Conservation (phyloP, 2,888 invertebrate genomes). For the Phalangium opilio region DNA sequence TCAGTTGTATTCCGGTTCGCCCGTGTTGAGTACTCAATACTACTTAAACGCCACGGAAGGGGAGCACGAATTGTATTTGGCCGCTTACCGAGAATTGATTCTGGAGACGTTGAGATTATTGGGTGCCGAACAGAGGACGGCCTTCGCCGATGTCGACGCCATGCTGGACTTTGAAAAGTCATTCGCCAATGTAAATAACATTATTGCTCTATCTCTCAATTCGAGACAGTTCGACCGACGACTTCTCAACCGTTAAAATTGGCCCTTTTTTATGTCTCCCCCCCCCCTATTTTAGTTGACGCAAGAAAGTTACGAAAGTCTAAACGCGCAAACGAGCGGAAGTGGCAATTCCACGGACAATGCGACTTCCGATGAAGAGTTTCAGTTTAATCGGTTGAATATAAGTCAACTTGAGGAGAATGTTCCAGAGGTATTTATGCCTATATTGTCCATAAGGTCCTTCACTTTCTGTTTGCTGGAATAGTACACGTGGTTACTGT, state of each 20-base stretch:
- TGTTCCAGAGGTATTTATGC: constrained; percentile 32
- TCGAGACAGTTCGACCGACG: too few species aligned
- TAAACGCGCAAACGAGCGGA: too few species aligned
- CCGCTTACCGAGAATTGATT: constrained; percentile 35
- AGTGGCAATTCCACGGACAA: constrained; percentile 20
- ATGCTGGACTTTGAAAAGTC: constrained; percentile 34
- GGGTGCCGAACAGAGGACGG: constrained; percentile 25
- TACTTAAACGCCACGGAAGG: constrained; percentile 14
- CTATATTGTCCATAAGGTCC: too few species aligned
- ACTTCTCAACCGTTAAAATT: too few species aligned
- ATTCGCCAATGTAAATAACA: constrained; percentile 34
- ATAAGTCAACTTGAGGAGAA: constrained; percentile 29
- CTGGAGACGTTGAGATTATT: constrained; percentile 31
- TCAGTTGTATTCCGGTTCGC: constrained; percentile 33
- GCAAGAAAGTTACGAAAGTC: too few species aligned
- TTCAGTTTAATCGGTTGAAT: constrained; percentile 32
- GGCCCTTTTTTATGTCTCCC: too few species aligned
- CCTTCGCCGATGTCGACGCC: constrained; percentile 30
- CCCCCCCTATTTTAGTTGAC: too few species aligned
- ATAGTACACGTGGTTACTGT: too few species aligned
- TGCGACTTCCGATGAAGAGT: constrained; percentile 30
- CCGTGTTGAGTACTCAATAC: constrained; percentile 26
- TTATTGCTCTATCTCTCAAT: neutral
- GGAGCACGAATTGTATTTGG: constrained; percentile 21
- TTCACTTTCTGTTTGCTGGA: too few species aligned